These are phyloP conservation scores for Himantopus leucocephalus DNA, from an alignment of 2,113 vertebrate genomes.

Conservation along the genomic window DNA sequence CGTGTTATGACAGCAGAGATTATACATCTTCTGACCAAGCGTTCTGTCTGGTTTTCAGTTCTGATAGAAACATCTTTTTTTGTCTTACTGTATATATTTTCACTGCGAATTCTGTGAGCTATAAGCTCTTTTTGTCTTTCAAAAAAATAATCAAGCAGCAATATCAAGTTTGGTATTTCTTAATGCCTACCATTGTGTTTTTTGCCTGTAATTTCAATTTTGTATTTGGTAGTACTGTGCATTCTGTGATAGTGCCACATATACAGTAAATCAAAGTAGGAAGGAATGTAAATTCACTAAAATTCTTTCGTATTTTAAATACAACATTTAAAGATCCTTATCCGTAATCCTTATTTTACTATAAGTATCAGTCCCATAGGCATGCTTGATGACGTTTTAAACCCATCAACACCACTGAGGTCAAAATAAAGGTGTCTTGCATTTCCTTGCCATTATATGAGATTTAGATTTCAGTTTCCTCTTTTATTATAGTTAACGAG, in stretches of 20 bases:
- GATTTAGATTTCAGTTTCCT: neutral
- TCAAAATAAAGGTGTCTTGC: neutral
- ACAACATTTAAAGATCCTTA: neutral
- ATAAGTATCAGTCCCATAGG: neutral
- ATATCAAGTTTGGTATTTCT: neutral
- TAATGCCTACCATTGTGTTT: neutral
- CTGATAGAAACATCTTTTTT: neutral
- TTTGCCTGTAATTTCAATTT: neutral
- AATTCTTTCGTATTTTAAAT: neutral
- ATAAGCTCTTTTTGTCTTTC: neutral
- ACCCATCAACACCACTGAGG: neutral
- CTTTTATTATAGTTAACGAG: neutral
- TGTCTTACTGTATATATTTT: neutral
- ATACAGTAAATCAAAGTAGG: neutral
- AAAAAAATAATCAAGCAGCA: neutral
- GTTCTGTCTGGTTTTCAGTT: conserved; percentile 1
- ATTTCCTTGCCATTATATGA: neutral
- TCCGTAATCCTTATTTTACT: neutral
- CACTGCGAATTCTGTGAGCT: neutral
- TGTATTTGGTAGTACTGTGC: neutral
- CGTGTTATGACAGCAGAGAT: conserved; percentile 52
- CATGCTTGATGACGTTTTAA: neutral
- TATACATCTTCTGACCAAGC: conserved; percentile 18
- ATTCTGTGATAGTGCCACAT: neutral
- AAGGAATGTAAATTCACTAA: neutral